phyloP scores from a whole-genome alignment of 2,797 vertebrate species.

The Falco columbarius region DNA sequence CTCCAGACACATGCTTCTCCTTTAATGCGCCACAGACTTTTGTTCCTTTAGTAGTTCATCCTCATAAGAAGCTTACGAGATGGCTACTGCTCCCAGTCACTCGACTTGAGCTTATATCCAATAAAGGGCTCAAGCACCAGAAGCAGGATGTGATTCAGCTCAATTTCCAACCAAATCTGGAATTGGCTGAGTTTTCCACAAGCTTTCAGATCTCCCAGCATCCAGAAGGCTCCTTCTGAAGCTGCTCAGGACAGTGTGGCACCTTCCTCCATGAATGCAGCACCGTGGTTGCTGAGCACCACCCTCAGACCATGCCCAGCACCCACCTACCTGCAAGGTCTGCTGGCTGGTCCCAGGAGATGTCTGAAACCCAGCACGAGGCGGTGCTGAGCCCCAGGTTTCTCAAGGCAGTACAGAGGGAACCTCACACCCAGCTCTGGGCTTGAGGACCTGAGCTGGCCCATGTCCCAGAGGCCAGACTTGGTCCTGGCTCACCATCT shows the following conservation, averaged over 20 bases:
- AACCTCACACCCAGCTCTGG: neutral
- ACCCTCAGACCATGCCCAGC: neutral
- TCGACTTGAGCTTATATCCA: slow-evolving; percentile 52
- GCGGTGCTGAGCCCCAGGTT: neutral
- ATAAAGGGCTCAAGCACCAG: slow-evolving; percentile 56
- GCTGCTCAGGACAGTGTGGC: neutral
- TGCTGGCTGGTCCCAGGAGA: neutral
- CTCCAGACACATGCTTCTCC: slow-evolving; percentile 44
- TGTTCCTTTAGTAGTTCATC: slow-evolving; percentile 55
- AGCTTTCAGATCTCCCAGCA: neutral
- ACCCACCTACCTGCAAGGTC: neutral
- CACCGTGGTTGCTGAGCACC: neutral
- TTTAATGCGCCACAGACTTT: slow-evolving; percentile 25
- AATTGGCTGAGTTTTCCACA: neutral
- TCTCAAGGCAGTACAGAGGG: neutral
- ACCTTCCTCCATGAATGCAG: neutral
- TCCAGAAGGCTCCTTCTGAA: neutral
- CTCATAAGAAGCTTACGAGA: slow-evolving; percentile 55
- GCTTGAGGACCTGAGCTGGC: neutral
- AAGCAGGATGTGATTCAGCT: slow-evolving; percentile 19
- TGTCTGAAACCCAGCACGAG: neutral
- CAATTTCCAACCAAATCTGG: neutral
- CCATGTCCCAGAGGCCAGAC: neutral
- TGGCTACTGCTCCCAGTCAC: slow-evolving; percentile 42
- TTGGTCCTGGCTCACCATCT: neutral